These are phyloP conservation scores for Isotomurus palustris DNA, from an alignment of 2,888 invertebrate species.

Conservation along the genomic window DNA sequence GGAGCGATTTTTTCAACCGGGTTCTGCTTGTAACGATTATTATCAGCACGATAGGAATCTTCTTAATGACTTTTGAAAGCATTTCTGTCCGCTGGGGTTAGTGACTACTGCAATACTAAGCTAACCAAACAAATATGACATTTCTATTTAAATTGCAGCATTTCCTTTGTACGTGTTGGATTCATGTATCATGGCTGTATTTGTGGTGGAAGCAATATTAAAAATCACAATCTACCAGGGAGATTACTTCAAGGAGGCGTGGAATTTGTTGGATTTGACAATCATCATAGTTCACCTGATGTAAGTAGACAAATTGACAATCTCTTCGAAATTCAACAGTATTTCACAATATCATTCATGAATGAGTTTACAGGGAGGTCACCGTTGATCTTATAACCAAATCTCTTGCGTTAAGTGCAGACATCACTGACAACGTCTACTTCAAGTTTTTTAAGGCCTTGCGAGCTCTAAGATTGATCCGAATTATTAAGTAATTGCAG, in stretches of 20 bases:
- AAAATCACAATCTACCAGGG: constrained; percentile 39
- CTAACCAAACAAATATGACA: background rate
- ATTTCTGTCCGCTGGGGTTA: constrained; percentile 31
- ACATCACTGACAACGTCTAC: constrained; percentile 23
- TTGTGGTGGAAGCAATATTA: constrained; percentile 37
- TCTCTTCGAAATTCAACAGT: background rate
- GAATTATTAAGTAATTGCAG: constrained; percentile 32
- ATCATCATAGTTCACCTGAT: constrained; percentile 36
- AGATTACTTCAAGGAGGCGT: constrained; percentile 37
- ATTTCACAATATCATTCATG: background rate
- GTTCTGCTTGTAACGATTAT: constrained; percentile 37
- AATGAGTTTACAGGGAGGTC: constrained; percentile 18
- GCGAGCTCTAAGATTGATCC: constrained; percentile 36
- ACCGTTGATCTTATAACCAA: constrained; percentile 29
- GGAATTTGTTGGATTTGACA: constrained; percentile 38
- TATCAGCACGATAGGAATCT: constrained; percentile 31
- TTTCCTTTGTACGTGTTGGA: constrained; percentile 33
- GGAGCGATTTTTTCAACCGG: constrained; percentile 26
- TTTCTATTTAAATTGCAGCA: constrained; percentile 13
- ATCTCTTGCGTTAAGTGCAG: constrained; percentile 30
- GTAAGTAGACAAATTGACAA: constrained; percentile 8
- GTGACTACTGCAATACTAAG: background rate
- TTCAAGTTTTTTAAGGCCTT: constrained; percentile 38
- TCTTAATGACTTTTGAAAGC: constrained; percentile 33
- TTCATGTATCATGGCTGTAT: constrained; percentile 37